Evolutionary conservation across 2,113 vertebrate species (phyloP).

Genomic region (Castor canadensis): DNA sequence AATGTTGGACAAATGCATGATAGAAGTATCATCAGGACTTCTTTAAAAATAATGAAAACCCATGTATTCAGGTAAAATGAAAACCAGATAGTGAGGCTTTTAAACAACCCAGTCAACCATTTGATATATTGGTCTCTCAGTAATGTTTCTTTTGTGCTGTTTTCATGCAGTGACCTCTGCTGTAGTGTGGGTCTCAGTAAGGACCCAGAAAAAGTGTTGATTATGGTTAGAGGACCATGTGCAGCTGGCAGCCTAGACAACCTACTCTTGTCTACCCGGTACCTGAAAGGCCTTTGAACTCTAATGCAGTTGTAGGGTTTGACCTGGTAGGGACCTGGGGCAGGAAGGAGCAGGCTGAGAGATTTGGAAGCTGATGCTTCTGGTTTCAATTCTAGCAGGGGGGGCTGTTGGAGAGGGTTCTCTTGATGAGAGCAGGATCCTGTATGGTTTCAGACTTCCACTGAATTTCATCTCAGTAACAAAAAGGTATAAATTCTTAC

Average conservation of each 20-base stretch:
- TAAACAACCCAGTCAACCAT: not conserved
- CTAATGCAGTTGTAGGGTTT: not conserved
- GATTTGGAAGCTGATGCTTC: not conserved
- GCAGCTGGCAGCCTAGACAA: not conserved
- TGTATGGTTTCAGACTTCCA: not conserved
- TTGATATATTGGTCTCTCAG: not conserved
- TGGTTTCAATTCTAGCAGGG: not conserved
- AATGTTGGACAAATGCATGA: not conserved
- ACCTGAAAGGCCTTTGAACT: too few species aligned
- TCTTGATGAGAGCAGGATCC: not conserved
- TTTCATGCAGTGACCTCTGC: not conserved
- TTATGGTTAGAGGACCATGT: not conserved
- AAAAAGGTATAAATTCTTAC: not conserved
- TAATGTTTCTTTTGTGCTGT: not conserved
- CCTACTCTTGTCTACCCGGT: too few species aligned
- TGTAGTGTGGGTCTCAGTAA: not conserved
- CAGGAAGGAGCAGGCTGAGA: not conserved
- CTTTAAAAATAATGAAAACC: slow-evolving; percentile 42
- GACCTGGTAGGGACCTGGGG: not conserved
- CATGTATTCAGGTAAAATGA: slow-evolving; percentile 23
- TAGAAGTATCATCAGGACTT: not conserved
- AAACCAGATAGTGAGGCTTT: slow-evolving; percentile 16
- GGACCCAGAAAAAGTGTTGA: not conserved
- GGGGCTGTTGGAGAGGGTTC: not conserved
- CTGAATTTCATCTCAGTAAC: not conserved